A percentile compares a stretch with the other conserved stretches of the same genome.
These are phyloP conservation scores for Clarias laeviceps DNA, from an alignment of 2,797 vertebrate species.

Conservation along the genomic window DNA sequence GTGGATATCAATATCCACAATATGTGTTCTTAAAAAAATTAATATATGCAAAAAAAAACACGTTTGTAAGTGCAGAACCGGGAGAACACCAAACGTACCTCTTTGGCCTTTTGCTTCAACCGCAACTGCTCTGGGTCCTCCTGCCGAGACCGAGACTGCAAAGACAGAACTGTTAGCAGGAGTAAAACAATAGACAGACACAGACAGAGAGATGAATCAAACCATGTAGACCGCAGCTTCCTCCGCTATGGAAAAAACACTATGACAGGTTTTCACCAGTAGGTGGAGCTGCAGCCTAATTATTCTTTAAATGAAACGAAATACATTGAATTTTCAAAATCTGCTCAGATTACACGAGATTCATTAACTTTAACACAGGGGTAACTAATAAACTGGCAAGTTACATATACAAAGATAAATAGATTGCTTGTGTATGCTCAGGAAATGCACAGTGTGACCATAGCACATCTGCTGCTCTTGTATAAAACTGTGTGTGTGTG, in stretches of 20 bases:
- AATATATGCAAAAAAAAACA: neutral
- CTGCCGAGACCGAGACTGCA: slow-evolving; percentile 94
- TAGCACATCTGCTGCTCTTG: slow-evolving; percentile 3
- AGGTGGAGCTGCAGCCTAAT: slow-evolving; percentile 31
- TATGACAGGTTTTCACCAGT: slow-evolving; percentile 5
- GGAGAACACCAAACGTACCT: slow-evolving; percentile 74
- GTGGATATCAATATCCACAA: neutral
- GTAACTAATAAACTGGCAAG: neutral
- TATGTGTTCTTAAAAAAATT: too few relatives aligned
- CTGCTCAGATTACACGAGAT: neutral
- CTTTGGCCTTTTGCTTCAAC: slow-evolving; percentile 97
- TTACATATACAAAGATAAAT: neutral
- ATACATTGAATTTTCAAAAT: neutral
- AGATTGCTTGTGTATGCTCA: neutral
- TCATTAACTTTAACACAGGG: neutral
- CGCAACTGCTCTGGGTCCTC: slow-evolving; percentile 97
- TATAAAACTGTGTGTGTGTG: neutral
- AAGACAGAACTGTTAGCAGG: slow-evolving; percentile 34
- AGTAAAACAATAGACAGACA: slow-evolving; percentile 2
- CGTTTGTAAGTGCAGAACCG: neutral
- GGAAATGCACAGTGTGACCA: neutral
- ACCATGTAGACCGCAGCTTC: neutral
- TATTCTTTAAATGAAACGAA: neutral
- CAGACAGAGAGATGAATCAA: neutral
- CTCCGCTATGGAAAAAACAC: neutral